phyloP scores from a whole-genome alignment of 2,797 vertebrate genomes.

The Argentina silus region DNA sequence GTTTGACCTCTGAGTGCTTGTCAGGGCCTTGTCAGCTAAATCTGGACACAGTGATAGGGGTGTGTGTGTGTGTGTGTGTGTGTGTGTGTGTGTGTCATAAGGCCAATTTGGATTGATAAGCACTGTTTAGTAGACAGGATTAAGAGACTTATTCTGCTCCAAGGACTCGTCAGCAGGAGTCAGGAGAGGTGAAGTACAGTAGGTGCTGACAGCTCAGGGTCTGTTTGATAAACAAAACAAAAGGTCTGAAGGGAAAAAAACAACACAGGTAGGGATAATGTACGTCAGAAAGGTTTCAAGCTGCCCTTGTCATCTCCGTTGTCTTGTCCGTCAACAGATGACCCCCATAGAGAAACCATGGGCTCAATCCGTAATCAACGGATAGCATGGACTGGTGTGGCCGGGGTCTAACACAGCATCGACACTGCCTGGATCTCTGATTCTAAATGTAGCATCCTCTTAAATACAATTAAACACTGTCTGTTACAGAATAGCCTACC shows the following conservation, averaged over 20 bases:
- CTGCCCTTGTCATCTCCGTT: too few species aligned
- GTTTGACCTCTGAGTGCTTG: slow-evolving; percentile 8
- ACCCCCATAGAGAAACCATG: too few species aligned
- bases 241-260: slow-evolving; percentile 39
- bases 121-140: slow-evolving; percentile 67
- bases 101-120: slow-evolving; percentile 54
- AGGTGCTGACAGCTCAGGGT: slow-evolving; percentile 25
- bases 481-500: too few species aligned
- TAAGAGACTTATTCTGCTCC: slow-evolving; percentile 41
- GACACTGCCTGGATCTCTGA: too few species aligned
- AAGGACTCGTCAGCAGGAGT: slow-evolving; percentile 45
- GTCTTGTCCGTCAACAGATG: too few species aligned
- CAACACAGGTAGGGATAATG: slow-evolving; percentile 38
- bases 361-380: too few species aligned
- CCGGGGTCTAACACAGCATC: too few species aligned
- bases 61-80: neutral
- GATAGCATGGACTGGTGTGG: too few species aligned
- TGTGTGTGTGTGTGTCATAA: slow-evolving; percentile 26
- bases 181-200: neutral
- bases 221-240: slow-evolving; percentile 65
- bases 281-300: slow-evolving; percentile 35
- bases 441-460: too few species aligned
- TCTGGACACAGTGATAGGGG: slow-evolving; percentile 17
- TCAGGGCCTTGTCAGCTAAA: slow-evolving; percentile 29
- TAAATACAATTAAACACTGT: too few species aligned